Evolutionary conservation across 2,113 vertebrate species (phyloP).

Genomic region (Leucosticte australis): DNA sequence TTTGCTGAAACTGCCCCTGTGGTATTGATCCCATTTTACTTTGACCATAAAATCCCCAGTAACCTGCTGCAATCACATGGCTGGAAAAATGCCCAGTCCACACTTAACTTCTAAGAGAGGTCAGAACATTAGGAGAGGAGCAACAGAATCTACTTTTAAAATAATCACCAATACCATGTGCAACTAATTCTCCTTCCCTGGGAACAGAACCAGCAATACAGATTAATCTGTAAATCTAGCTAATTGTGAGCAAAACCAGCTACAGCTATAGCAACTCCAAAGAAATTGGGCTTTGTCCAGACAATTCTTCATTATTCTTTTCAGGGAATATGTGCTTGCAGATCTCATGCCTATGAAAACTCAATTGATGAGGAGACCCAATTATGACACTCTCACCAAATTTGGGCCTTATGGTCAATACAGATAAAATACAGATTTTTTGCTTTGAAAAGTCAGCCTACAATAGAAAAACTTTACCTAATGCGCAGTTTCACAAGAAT

Average conservation of each 20-base stretch:
- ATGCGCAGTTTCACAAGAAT: not conserved
- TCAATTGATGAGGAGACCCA: not conserved
- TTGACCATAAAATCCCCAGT: not conserved
- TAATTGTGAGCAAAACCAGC: not conserved
- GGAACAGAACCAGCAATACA: not conserved
- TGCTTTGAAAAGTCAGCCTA: not conserved
- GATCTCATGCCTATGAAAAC: not conserved
- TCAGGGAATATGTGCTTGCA: not conserved
- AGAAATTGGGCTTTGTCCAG: not conserved
- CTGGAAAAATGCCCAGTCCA: conserved; percentile 3
- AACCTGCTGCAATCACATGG: not conserved
- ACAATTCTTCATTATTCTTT: not conserved
- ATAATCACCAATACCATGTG: not conserved
- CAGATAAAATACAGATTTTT: not conserved
- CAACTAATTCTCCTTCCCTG: not conserved
- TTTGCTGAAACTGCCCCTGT: not conserved
- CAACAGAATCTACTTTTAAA: not conserved
- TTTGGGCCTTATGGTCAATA: not conserved
- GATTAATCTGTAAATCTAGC: not conserved
- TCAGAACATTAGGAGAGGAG: not conserved
- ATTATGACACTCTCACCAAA: not conserved
- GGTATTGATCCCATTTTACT: not conserved
- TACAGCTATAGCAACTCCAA: not conserved
- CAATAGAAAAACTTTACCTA: not conserved
- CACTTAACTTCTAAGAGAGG: not conserved